These are phyloP conservation scores for Tarsius wallacei DNA, from an alignment of 2,797 vertebrate genomes.

Conservation along the genomic window DNA sequence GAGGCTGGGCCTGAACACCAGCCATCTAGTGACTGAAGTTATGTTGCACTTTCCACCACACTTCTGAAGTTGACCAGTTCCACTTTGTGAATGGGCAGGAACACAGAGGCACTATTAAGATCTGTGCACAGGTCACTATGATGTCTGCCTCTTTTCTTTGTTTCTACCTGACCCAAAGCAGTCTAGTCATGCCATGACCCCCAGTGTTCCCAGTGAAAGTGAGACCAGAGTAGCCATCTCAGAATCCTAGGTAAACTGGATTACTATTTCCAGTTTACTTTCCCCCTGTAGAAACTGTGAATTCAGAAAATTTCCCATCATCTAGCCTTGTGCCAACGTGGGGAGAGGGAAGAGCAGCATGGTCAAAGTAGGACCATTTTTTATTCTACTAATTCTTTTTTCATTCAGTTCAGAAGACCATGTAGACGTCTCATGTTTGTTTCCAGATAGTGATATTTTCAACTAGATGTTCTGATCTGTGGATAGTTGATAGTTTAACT, in stretches of 20 bases:
- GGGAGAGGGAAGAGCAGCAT: background rate
- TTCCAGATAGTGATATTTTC: background rate
- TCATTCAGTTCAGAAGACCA: background rate
- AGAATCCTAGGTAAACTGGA: background rate
- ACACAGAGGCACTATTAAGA: background rate
- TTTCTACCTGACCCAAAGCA: background rate
- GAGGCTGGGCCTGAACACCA: background rate
- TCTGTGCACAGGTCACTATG: background rate
- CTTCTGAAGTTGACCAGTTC: background rate
- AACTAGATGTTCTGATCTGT: background rate
- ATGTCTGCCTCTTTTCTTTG: background rate
- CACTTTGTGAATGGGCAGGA: background rate
- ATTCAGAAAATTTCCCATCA: background rate
- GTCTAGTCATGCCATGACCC: background rate
- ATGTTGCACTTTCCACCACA: background rate
- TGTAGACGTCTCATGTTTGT: background rate
- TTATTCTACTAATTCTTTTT: background rate
- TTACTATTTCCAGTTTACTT: background rate
- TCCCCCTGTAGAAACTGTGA: background rate
- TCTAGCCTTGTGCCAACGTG: background rate
- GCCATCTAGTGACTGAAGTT: background rate
- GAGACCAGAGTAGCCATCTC: background rate
- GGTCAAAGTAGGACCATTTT: background rate
- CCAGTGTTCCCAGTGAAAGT: background rate
- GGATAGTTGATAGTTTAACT: background rate